Percentiles rank a stretch among this genome's conserved stretches.
These are phyloP conservation scores for Rafetus swinhoei DNA, from an alignment of 2,113 vertebrate species.

Conservation along the genomic window DNA sequence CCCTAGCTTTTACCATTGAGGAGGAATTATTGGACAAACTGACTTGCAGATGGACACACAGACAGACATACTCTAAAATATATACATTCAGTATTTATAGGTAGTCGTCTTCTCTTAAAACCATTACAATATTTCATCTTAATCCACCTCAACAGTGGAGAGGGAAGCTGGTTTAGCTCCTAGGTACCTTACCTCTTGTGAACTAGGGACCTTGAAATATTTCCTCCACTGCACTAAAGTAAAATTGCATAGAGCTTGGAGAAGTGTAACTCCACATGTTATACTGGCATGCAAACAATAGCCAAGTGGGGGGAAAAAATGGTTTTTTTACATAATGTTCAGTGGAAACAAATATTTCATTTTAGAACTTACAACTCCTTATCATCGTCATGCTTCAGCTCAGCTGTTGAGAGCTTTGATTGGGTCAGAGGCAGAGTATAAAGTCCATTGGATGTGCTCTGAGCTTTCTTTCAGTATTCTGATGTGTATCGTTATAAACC, in stretches of 20 bases:
- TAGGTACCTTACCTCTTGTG: background rate
- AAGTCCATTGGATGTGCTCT: background rate
- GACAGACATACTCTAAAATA: too few relatives aligned
- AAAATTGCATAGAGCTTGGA: background rate
- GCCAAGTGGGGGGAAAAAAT: background rate
- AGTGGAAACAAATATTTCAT: background rate
- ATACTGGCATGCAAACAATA: background rate
- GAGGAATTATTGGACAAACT: too few relatives aligned
- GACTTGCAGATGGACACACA: too few relatives aligned
- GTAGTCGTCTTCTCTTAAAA: background rate
- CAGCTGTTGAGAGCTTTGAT: background rate
- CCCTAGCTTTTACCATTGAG: too few relatives aligned
- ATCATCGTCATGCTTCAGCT: background rate
- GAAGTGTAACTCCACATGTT: background rate
- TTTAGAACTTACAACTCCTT: background rate
- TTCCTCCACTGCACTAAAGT: background rate
- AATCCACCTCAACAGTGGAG: background rate
- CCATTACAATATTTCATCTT: background rate
- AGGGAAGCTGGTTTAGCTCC: background rate
- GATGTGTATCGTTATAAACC: background rate
- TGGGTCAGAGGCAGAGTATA: background rate
- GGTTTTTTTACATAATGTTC: background rate
- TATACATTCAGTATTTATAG: background rate
- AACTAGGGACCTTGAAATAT: background rate
- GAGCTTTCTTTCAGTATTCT: background rate